Percentiles rank a stretch among this genome's conserved stretches.
phyloP scores from a whole-genome alignment of 2,888 invertebrate genomes.

The Volucella inanis region DNA sequence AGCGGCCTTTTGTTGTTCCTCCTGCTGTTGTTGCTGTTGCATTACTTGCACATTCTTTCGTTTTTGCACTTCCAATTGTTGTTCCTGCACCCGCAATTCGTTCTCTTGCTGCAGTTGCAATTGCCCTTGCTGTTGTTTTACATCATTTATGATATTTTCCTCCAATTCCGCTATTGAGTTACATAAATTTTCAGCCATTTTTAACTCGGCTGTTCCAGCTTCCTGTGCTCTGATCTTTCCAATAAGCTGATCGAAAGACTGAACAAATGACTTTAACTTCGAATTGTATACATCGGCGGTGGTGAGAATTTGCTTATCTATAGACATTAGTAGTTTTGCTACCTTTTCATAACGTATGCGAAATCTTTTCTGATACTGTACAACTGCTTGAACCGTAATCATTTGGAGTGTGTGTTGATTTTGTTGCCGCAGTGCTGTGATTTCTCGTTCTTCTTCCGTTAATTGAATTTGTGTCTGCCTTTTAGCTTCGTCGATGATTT shows the following conservation, averaged over 20 bases:
- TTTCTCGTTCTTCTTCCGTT: slow-evolving; percentile 77
- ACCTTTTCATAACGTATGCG: slow-evolving; percentile 85
- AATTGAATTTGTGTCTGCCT: slow-evolving; percentile 76
- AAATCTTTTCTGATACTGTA: slow-evolving; percentile 85
- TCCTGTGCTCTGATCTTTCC: slow-evolving; percentile 81
- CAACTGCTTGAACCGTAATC: slow-evolving; percentile 84
- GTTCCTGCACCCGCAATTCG: slow-evolving; percentile 64
- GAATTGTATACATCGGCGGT: slow-evolving; percentile 80
- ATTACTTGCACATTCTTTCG: slow-evolving; percentile 69
- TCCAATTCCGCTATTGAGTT: slow-evolving; percentile 84
- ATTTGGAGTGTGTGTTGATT: slow-evolving; percentile 78
- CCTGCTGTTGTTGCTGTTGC: slow-evolving; percentile 64
- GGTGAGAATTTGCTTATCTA: slow-evolving; percentile 82
- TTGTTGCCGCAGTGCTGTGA: slow-evolving; percentile 76
- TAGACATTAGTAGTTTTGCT: slow-evolving; percentile 82
- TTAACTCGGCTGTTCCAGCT: slow-evolving; percentile 84
- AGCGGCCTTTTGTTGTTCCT: slow-evolving; percentile 45
- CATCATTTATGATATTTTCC: slow-evolving; percentile 78
- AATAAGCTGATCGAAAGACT: slow-evolving; percentile 79
- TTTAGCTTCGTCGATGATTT: slow-evolving; percentile 78
- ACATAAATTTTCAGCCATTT: slow-evolving; percentile 84
- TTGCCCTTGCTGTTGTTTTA: slow-evolving; percentile 60
- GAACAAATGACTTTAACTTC: slow-evolving; percentile 81
- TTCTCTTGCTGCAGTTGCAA: slow-evolving; percentile 65
- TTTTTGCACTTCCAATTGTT: slow-evolving; percentile 65